phyloP scores from a whole-genome alignment of 2,797 vertebrate species.

The Silurus aristotelis region DNA sequence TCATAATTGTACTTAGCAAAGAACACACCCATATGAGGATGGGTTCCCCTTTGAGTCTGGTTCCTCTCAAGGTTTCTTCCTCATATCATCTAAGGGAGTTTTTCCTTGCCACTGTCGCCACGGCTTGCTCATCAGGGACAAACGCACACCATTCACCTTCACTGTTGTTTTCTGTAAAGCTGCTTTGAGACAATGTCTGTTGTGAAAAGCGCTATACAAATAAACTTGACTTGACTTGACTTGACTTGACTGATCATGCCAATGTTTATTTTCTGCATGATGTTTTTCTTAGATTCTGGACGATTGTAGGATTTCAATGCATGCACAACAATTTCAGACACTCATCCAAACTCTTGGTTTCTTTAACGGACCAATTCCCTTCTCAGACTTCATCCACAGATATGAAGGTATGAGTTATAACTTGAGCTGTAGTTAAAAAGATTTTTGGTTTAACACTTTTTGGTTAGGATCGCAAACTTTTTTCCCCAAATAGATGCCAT shows the following conservation, averaged over 20 bases:
- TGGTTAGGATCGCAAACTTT: not conserved
- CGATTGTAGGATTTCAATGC: conserved; percentile 45
- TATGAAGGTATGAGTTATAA: conserved; percentile 47
- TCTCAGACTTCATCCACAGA: conserved; percentile 45
- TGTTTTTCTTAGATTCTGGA: conserved; percentile 51
- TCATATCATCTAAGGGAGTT: no score
- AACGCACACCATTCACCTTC: no score
- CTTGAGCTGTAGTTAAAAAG: not conserved
- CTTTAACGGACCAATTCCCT: conserved; percentile 44
- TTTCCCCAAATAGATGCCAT: conserved; percentile 29
- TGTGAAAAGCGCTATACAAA: no score
- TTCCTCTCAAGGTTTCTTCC: no score
- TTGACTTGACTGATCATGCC: no score
- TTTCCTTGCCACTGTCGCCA: no score
- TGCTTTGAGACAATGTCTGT: no score
- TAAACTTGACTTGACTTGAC: no score
- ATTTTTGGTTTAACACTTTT: not conserved
- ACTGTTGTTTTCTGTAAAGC: no score
- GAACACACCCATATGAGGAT: no score
- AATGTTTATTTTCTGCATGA: not conserved
- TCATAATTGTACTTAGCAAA: not conserved
- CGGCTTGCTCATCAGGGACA: no score
- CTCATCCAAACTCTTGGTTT: conserved; percentile 51
- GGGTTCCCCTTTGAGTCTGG: no score
- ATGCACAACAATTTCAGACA: conserved; percentile 44